phyloP scores from a whole-genome alignment of 2,888 invertebrate species.

The Xestobium rufovillosum region DNA sequence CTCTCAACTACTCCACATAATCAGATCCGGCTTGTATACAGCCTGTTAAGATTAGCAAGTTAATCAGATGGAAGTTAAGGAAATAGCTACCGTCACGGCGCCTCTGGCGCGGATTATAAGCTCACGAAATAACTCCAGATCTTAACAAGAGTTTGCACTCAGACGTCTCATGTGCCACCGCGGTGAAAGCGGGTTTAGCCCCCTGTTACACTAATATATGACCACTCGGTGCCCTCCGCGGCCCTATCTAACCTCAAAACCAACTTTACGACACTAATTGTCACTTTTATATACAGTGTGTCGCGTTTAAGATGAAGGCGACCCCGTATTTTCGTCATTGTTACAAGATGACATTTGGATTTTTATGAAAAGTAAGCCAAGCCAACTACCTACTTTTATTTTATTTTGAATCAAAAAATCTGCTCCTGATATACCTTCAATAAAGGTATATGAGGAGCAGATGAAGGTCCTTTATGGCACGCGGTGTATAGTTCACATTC shows the following conservation, averaged over 20 bases:
- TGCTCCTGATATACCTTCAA: too few relatives aligned
- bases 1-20: constrained; percentile 26
- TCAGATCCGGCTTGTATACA: constrained; percentile 28
- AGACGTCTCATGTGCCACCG: constrained; percentile 31
- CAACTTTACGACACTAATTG: too few relatives aligned
- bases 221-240: constrained; percentile 15
- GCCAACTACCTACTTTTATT: too few relatives aligned
- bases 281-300: constrained; percentile 1
- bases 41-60: constrained; percentile 30
- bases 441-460: too few relatives aligned
- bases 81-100: constrained; percentile 27
- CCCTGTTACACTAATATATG: constrained; percentile 30
- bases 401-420: too few relatives aligned
- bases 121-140: constrained; percentile 37
- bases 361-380: too few relatives aligned
- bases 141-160: constrained; percentile 41
- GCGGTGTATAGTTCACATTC: too few relatives aligned
- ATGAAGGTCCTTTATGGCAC: too few relatives aligned
- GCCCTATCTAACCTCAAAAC: too few relatives aligned
- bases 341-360: too few relatives aligned
- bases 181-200: constrained; percentile 30
- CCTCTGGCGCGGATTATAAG: constrained; percentile 37
- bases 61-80: constrained; percentile 31
- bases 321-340: too few relatives aligned
- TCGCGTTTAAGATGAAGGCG: too few relatives aligned